phyloP scores from a whole-genome alignment of 2,797 vertebrate species.

The Squalus acanthias region DNA sequence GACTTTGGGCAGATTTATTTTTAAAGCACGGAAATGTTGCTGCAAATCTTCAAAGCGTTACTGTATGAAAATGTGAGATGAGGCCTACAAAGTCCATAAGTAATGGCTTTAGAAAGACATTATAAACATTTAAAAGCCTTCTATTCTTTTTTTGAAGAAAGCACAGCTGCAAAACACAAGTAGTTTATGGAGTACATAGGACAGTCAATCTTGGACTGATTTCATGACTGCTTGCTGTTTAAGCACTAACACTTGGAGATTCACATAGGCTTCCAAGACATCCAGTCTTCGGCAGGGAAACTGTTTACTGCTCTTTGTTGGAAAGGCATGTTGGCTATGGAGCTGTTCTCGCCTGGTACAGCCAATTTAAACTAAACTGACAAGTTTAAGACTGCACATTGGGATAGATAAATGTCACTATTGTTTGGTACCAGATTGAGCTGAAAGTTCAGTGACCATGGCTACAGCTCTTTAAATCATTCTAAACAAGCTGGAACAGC shows the following conservation, averaged over 20 bases:
- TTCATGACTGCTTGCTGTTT: conserved; percentile 45
- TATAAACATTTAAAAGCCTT: conserved; percentile 39
- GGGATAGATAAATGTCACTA: conserved; percentile 50
- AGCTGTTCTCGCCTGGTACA: conserved; percentile 47
- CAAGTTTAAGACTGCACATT: conserved; percentile 49
- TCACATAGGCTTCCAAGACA: conserved; percentile 48
- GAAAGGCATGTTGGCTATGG: conserved; percentile 46
- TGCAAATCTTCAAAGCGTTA: neutral
- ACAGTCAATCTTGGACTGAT: conserved; percentile 44
- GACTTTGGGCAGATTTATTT: neutral
- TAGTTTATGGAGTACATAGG: conserved; percentile 43
- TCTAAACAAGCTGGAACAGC: conserved; percentile 43
- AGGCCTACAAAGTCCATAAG: neutral
- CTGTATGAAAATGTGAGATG: neutral
- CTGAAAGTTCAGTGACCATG: conserved; percentile 46
- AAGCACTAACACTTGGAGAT: conserved; percentile 44
- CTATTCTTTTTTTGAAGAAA: conserved; percentile 42
- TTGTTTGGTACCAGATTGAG: conserved; percentile 48
- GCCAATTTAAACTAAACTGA: conserved; percentile 52
- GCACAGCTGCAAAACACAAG: conserved; percentile 42
- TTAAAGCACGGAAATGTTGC: neutral
- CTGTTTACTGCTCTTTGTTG: conserved; percentile 49
- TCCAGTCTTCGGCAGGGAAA: conserved; percentile 44
- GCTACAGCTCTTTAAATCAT: conserved; percentile 49
- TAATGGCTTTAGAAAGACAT: conserved; percentile 45